Conservation (phyloP, 2,888 invertebrate genomes). For the Cosmopolites sordidus region DNA sequence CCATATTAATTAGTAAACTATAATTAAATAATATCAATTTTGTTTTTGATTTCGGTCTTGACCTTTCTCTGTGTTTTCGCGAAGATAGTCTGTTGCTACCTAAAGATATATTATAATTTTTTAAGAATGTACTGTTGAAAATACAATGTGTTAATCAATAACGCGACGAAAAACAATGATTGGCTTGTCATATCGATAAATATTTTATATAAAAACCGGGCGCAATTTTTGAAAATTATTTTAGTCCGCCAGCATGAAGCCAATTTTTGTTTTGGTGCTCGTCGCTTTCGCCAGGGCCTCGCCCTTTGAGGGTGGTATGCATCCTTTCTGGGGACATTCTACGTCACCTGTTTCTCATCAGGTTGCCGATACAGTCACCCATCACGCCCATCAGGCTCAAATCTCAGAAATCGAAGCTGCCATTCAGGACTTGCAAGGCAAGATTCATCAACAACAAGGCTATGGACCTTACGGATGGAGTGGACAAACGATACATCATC, state of each 20-base stretch:
- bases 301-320: background rate
- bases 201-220: background rate
- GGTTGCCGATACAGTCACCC: background rate
- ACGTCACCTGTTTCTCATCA: background rate
- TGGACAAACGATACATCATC: background rate
- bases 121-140: too few relatives aligned
- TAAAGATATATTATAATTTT: background rate
- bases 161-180: too few relatives aligned
- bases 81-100: slow-evolving; percentile 13
- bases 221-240: background rate
- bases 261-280: slow-evolving; percentile 4
- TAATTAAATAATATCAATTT: too few relatives aligned
- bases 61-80: background rate
- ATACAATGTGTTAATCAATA: too few relatives aligned
- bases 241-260: slow-evolving; percentile 4
- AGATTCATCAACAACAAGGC: background rate
- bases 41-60: background rate
- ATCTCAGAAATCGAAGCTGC: background rate
- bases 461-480: background rate
- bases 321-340: background rate
- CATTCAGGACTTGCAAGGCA: background rate
- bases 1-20: too few relatives aligned
- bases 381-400: background rate
- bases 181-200: background rate
- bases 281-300: slow-evolving; percentile 6